A percentile compares a stretch with the other conserved stretches of the same genome.
Evolutionary conservation across 1,140 invertebrate species (phyloP).

Genomic region (Stegodyphus mimosarum): DNA sequence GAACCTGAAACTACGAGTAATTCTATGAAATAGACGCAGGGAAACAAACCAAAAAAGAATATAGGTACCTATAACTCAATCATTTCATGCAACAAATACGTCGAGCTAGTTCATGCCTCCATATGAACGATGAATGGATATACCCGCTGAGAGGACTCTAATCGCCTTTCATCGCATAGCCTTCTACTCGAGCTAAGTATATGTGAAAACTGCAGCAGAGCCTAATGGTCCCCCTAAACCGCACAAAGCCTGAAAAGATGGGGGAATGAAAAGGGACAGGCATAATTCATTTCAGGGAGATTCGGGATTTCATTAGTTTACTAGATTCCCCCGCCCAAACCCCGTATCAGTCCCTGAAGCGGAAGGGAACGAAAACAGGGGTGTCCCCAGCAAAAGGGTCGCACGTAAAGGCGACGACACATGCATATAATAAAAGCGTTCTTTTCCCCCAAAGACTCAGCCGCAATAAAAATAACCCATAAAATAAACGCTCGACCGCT

Average conservation of each 20-base stretch:
- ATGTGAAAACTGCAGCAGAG: no score
- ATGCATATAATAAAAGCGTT: not conserved
- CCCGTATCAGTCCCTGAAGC: not conserved
- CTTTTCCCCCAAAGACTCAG: not conserved
- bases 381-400: not conserved
- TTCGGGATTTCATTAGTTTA: not conserved
- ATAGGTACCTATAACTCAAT: no score
- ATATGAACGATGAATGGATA: no score
- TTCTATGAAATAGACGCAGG: no score
- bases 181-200: no score
- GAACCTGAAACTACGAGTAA: no score
- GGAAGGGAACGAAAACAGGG: not conserved
- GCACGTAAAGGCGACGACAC: not conserved
- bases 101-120: no score
- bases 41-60: no score
- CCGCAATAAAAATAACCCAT: not conserved
- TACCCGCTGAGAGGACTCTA: no score
- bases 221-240: not conserved
- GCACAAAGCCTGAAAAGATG: not conserved
- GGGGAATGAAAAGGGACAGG: not conserved
- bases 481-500: not conserved
- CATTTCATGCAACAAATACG: no score
- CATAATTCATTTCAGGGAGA: not conserved
- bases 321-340: not conserved
- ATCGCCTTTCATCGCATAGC: no score